Percentiles rank a stretch among this genome's conserved stretches.
Evolutionary conservation across 2,797 vertebrate genomes (phyloP).

Genomic region (Coregonus sp.): DNA sequence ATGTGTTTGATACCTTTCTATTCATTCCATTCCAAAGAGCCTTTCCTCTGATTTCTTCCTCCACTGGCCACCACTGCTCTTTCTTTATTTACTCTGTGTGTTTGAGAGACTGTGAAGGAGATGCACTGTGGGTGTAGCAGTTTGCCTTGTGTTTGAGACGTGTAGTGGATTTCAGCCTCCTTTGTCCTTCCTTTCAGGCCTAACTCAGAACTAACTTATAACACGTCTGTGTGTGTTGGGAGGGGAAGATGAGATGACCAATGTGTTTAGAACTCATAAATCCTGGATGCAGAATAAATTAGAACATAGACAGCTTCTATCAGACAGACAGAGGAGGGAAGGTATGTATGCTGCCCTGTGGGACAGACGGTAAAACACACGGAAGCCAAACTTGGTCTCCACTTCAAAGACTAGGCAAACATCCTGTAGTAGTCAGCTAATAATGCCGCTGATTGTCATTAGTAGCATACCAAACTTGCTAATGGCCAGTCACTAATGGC

Average conservation of each 20-base stretch:
- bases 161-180: slow-evolving; percentile 27
- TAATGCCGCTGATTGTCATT: too few relatives aligned
- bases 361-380: slow-evolving; percentile 16
- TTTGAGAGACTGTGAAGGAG: background rate
- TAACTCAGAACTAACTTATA: slow-evolving; percentile 45
- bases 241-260: slow-evolving; percentile 47
- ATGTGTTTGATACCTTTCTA: background rate
- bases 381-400: slow-evolving; percentile 25
- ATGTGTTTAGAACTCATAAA: slow-evolving; percentile 45
- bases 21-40: background rate
- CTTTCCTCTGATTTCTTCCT: background rate
- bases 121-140: slow-evolving; percentile 19
- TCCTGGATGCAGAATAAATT: slow-evolving; percentile 45
- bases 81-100: background rate
- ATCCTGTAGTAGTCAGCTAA: slow-evolving; percentile 14
- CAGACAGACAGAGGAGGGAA: slow-evolving; percentile 22
- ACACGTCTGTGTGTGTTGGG: slow-evolving; percentile 23
- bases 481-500: too few relatives aligned
- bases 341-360: slow-evolving; percentile 23
- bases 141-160: slow-evolving; percentile 16
- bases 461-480: too few relatives aligned
- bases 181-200: slow-evolving; percentile 30
- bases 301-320: slow-evolving; percentile 33
- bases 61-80: background rate
- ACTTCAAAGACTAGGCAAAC: slow-evolving; percentile 4